A percentile compares a stretch with the other conserved stretches of the same genome.
These are phyloP conservation scores for Seriola rivoliana DNA, from an alignment of 2,113 vertebrate genomes.

Conservation along the genomic window DNA sequence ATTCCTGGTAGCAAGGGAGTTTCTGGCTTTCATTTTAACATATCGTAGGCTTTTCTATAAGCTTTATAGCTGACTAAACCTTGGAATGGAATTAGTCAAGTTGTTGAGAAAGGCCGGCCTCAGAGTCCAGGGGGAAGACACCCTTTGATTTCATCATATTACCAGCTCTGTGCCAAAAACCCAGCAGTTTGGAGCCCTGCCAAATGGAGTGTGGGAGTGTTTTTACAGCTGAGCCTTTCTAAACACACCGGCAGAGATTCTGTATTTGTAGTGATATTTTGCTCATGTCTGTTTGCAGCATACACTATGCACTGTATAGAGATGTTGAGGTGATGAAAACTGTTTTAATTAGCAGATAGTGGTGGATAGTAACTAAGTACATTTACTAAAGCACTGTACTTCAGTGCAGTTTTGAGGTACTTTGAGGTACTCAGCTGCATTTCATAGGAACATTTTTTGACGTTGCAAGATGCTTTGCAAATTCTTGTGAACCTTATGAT, in stretches of 20 bases:
- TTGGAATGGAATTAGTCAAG: conserved; percentile 64
- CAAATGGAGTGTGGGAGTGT: conserved; percentile 55
- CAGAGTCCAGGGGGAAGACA: conserved; percentile 49
- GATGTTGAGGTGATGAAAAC: not conserved
- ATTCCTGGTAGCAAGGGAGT: conserved; percentile 19
- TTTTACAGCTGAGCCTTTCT: conserved; percentile 39
- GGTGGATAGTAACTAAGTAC: not conserved
- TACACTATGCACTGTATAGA: not conserved
- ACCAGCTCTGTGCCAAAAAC: conserved; percentile 65
- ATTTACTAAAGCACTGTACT: not conserved
- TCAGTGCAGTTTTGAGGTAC: not conserved
- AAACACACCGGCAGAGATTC: conserved; percentile 29
- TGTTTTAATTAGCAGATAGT: not conserved
- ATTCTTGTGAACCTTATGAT: not conserved
- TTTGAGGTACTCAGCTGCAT: not conserved
- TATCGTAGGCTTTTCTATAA: conserved; percentile 28
- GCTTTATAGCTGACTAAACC: conserved; percentile 53
- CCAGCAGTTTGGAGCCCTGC: conserved; percentile 55
- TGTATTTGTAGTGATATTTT: conserved; percentile 7
- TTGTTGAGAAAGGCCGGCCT: conserved; percentile 48
- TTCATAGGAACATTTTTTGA: not conserved
- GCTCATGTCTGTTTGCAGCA: not conserved
- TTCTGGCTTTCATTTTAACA: conserved; percentile 31
- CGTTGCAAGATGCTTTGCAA: not conserved
- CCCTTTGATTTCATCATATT: conserved; percentile 66